Conservation (phyloP, 2,888 invertebrate genomes). For the Eucera pruinosa region DNA sequence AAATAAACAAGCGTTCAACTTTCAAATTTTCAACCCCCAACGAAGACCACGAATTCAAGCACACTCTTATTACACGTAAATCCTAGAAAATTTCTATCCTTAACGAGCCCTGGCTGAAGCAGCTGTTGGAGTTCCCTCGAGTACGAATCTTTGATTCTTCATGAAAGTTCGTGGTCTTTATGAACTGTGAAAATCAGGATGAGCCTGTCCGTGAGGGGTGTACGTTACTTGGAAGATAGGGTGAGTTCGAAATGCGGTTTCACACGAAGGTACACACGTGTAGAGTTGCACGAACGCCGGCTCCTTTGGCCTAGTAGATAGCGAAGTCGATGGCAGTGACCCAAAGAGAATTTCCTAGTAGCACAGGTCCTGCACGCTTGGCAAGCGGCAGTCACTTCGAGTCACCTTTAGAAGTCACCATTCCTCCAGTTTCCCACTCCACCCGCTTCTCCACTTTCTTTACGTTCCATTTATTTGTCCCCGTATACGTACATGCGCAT, state of each 20-base stretch:
- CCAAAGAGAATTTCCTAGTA: slow-evolving; percentile 83
- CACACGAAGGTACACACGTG: slow-evolving; percentile 27
- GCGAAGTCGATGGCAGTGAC: slow-evolving; percentile 75
- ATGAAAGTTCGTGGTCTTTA: slow-evolving; percentile 20
- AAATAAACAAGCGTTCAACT: no score
- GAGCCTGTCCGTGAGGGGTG: slow-evolving; percentile 9
- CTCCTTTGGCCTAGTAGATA: slow-evolving; percentile 56
- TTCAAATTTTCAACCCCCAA: neutral
- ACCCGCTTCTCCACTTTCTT: slow-evolving; percentile 33
- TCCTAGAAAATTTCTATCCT: neutral
- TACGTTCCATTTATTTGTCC: slow-evolving; percentile 47
- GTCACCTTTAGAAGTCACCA: slow-evolving; percentile 79
- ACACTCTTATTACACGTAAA: neutral
- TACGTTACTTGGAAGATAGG: slow-evolving; percentile 16
- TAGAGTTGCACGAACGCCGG: slow-evolving; percentile 22
- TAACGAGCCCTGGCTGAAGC: neutral
- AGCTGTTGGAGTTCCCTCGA: no score
- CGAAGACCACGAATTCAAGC: neutral
- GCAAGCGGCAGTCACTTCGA: slow-evolving; percentile 76
- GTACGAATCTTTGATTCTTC: slow-evolving; percentile 35
- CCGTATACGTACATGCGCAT: slow-evolving; percentile 10
- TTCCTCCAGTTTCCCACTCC: neutral
- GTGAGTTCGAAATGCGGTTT: slow-evolving; percentile 55
- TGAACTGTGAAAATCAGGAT: slow-evolving; percentile 28
- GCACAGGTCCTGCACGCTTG: slow-evolving; percentile 64